Base-by-base conservation (phyloP, 2,888 invertebrate genomes). In the Caradrina clavipalpis region DNA sequence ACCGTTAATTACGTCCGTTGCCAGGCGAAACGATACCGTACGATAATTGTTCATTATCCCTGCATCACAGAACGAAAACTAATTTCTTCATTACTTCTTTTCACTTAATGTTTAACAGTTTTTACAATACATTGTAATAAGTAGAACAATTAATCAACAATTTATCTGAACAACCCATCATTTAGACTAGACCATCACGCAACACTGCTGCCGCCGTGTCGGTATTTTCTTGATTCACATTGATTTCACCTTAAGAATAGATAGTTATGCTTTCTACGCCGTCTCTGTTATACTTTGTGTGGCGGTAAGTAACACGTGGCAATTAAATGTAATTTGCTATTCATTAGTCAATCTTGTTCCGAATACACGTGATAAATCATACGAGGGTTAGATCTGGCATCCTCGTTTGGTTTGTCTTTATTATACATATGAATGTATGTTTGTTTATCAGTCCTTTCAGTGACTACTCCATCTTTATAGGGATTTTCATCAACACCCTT, bases 201-300 rank as follows among this genome's bases (percentile, higher is more conserved):
- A 86, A 91, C 87, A 85, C 70, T 83, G 80, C 77, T 56, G 74
- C 75, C 65, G 85, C 71, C 76, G 80, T 82, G 80, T 81, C 85
- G 73, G 85, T 86, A 87, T 86, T 87, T 84, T 85, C 80, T 81
- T 82, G 78, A 84, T 85, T 88, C 87, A 83, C 87, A 91, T 86
- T 86, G 90, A 88, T 92, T 92, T 92, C 92, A 89, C 91, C 87
- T 88, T 83, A 87, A 86, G 84, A 86, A 88, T 87, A 88, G 89
- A 88, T 87, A 87, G 88, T 88, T 89, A 88, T 91, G 90, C 91
- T 92, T 91, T 92, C 91, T 91, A 89, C 88, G 73, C 85, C 78
- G 74, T 71, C 78, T 68, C 78, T 73, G 76, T 76, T 83, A 84
- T 80, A 81, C 78, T 75, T 80, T 74, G 65, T 74, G 61, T 51